These are phyloP conservation scores for Rhinopomastus cyanomelas DNA, from an alignment of 2,113 vertebrate species.

Conservation along the genomic window DNA sequence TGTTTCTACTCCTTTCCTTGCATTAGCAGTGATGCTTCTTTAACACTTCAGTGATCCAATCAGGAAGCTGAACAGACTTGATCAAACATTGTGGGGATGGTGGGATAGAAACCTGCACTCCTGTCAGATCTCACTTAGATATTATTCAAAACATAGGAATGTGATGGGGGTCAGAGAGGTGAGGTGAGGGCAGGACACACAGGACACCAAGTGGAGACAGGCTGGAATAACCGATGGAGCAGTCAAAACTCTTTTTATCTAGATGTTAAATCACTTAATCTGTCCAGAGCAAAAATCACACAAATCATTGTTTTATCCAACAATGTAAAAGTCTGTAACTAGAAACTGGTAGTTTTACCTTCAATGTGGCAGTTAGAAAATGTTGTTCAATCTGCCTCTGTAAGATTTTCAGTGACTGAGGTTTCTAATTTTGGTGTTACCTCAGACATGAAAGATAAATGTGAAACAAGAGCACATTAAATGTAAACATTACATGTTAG, in stretches of 20 bases:
- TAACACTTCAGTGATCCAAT: too few species aligned
- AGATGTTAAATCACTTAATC: neutral
- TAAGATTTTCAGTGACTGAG: neutral
- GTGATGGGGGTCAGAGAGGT: fast-evolving
- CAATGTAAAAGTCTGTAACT: neutral
- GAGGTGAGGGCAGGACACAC: neutral
- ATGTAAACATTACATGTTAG: neutral
- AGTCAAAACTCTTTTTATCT: neutral
- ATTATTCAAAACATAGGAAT: neutral
- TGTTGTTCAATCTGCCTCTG: fast-evolving
- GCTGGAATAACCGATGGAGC: neutral
- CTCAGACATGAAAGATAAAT: neutral
- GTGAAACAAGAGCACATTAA: neutral
- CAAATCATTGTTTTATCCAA: neutral
- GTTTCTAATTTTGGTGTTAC: neutral
- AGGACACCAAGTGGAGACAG: neutral
- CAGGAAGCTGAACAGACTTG: neutral
- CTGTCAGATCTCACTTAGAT: neutral
- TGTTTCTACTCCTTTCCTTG: neutral
- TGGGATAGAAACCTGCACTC: neutral
- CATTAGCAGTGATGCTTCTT: neutral
- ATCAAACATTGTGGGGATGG: fast-evolving
- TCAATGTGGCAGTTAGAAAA: neutral
- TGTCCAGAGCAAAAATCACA: neutral
- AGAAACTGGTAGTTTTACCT: neutral